Base-by-base conservation (phyloP, 2,113 vertebrate species). In the Grallaria varia region DNA sequence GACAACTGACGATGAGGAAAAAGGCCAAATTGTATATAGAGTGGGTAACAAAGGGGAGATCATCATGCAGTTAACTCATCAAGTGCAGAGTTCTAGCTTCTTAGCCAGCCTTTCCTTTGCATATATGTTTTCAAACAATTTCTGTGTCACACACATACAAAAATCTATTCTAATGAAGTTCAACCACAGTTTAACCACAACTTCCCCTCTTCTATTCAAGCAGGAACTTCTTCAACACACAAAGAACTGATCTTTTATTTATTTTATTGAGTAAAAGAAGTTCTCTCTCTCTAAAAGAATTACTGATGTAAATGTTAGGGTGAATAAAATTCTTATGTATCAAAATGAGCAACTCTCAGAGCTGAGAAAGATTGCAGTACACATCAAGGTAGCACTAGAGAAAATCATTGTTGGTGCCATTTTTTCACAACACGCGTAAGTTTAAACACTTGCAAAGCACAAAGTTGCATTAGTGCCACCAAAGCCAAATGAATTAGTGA, bases 401-500 rank as follows among this genome's bases (percentile, higher is more conserved):
- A 59, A 91, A 81, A 64, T 27, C 31, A 58, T 9, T 1, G 3
- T 8, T 49, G 52, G 7, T 17, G 47, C 19, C 53, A 20, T 42
- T 37, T 81, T 71, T 78, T 37, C 64, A 55, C 24, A 59, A 67
- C 8, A 89, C 1, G 12, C 53, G 0, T 3, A 84, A 45, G 14
- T 91, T 91, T 95, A 98, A 59, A 99, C 56, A 91, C 97, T 98
- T 91, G 97, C 97, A 74, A 99, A 98, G 97, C 99, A 99, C 87
- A 99, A 97, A 2, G 98, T 98, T 35, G 99, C 99, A 50, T 99
- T 99, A 22, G 99, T 99, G 35, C 99, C 99, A 1, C 99, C 99
- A 80, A 99, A 99, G 42, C 99, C 99, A 93, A 99, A 99, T 1
- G 99, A 99, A 97, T 99, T 99, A 25, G 98, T 98, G 67, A 99